Evolutionary conservation across 2,113 vertebrate species (phyloP).

Genomic region (Anguilla japonica): DNA sequence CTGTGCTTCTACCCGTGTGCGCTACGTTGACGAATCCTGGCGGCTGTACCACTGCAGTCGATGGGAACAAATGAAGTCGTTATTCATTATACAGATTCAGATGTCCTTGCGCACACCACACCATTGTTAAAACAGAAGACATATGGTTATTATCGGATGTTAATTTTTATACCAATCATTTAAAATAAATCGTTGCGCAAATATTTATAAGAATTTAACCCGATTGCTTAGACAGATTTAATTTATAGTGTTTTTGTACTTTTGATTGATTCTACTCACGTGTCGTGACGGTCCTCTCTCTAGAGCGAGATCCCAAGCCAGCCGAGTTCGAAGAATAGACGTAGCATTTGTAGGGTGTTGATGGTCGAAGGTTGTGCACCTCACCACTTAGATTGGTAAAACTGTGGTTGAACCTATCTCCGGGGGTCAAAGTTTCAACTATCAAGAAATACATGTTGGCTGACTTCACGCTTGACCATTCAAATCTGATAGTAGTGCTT

Average conservation of each 20-base stretch:
- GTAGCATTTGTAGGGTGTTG: constrained; percentile 62
- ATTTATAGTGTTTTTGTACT: background rate
- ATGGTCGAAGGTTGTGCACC: constrained; percentile 51
- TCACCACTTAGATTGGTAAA: constrained; percentile 45
- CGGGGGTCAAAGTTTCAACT: constrained; percentile 39
- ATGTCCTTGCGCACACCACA: background rate
- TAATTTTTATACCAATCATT: background rate
- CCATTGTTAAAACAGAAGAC: constrained; percentile 22
- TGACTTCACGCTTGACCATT: constrained; percentile 62
- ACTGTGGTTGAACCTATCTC: constrained; percentile 37
- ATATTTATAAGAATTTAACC: background rate
- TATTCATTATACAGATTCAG: background rate
- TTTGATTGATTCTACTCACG: constrained; percentile 59
- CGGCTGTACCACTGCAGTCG: constrained; percentile 67
- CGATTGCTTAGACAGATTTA: background rate
- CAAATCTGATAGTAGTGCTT: constrained; percentile 62
- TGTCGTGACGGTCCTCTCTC: constrained; percentile 54
- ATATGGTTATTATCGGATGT: background rate
- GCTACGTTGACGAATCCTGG: constrained; percentile 52
- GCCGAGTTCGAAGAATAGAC: constrained; percentile 65
- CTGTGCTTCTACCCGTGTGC: constrained; percentile 42
- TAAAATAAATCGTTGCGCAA: background rate
- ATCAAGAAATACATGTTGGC: constrained; percentile 60
- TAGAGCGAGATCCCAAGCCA: constrained; percentile 58
- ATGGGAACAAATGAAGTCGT: background rate